phyloP scores from a whole-genome alignment of 1,140 invertebrate species.

The Prorops nasuta region DNA sequence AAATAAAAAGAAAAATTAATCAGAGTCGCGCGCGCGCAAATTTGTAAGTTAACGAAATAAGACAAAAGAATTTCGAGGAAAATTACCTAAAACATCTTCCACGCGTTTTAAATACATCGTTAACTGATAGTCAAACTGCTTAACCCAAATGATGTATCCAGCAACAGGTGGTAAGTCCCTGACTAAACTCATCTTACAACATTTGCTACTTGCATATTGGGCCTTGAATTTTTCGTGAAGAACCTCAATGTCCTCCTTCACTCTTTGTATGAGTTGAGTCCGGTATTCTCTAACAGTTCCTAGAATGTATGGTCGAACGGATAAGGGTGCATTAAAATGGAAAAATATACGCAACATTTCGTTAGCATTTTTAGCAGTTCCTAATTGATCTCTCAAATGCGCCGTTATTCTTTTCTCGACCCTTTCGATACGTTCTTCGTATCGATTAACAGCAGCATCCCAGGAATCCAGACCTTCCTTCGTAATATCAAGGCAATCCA shows the following conservation, averaged over 20 bases:
- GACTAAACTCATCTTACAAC: slow-evolving; percentile 84
- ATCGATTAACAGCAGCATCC: slow-evolving; percentile 93
- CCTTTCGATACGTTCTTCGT: slow-evolving; percentile 96
- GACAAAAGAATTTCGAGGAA: neutral
- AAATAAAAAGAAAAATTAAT: slow-evolving; percentile 1
- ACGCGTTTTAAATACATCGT: slow-evolving; percentile 94
- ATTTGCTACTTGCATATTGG: slow-evolving; percentile 91
- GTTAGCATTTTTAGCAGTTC: slow-evolving; percentile 98
- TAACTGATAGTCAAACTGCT: slow-evolving; percentile 97
- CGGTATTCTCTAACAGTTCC: slow-evolving; percentile 99
- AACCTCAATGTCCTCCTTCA: slow-evolving; percentile 98
- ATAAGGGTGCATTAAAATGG: slow-evolving; percentile 97
- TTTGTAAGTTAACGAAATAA: neutral
- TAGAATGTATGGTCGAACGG: slow-evolving; percentile 96
- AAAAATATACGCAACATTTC: slow-evolving; percentile 99
- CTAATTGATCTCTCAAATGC: slow-evolving; percentile 92
- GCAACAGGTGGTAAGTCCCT: slow-evolving; percentile 94
- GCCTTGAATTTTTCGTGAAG: slow-evolving; percentile 98
- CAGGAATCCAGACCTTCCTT: slow-evolving; percentile 96
- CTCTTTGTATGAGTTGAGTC: slow-evolving; percentile 96
- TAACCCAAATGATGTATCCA: slow-evolving; percentile 98
- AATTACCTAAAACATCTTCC: slow-evolving; percentile 89
- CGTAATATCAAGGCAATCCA: slow-evolving; percentile 95
- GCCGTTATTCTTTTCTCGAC: slow-evolving; percentile 97
- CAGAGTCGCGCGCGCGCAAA: neutral